phyloP scores from a whole-genome alignment of 2,113 vertebrate species.

The Baryphthengus martii region DNA sequence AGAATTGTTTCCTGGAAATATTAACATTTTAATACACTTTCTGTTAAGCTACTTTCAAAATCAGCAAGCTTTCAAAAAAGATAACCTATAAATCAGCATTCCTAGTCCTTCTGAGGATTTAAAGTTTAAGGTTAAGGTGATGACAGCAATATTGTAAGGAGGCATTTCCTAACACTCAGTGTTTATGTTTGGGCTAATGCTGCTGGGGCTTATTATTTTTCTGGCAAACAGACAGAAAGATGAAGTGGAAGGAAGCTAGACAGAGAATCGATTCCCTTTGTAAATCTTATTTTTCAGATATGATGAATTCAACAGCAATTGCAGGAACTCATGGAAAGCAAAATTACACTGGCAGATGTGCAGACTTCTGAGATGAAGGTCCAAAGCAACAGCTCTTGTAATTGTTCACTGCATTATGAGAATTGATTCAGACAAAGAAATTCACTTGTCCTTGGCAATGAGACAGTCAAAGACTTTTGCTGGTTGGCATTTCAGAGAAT shows the following conservation, averaged over 20 bases:
- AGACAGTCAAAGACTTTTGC: not conserved
- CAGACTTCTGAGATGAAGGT: not conserved
- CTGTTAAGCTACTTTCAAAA: not conserved
- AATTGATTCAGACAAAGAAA: not conserved
- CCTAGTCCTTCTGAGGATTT: not conserved
- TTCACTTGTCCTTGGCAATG: slow-evolving; percentile 10
- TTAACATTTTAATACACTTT: not conserved
- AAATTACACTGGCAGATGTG: not conserved
- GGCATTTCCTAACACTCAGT: not conserved
- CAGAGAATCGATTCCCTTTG: not conserved
- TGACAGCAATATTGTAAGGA: not conserved
- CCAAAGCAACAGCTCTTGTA: not conserved
- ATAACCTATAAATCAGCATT: not conserved
- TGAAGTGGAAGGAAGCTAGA: not conserved
- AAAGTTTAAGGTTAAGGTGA: not conserved
- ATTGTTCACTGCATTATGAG: not conserved
- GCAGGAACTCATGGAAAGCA: not conserved
- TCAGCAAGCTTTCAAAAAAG: not conserved
- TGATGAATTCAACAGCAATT: not conserved
- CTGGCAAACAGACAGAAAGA: not conserved
- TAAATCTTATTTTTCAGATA: not conserved
- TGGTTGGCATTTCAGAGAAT: not conserved
- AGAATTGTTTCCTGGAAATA: not conserved
- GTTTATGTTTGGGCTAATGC: not conserved
- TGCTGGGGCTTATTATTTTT: not conserved